Evolutionary conservation across 35 echinoderm and acorn worm genomes (phyloP), one percentile per base, ranked within the genome.

Genomic region (Nesometra sesokonis): DNA sequence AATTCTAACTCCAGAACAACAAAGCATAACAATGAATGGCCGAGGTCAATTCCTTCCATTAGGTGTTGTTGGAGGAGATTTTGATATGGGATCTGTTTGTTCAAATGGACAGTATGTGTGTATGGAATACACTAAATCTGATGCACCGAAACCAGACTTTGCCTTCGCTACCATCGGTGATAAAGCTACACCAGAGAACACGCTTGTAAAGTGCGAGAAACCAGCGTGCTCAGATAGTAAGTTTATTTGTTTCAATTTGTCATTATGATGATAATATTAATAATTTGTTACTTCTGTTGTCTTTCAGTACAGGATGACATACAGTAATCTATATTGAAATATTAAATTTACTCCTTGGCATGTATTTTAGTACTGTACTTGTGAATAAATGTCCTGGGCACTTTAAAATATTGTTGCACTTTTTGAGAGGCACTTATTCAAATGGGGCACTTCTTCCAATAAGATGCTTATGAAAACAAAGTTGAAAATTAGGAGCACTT

Each of bases 1-100:
- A 57, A 77, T 97, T 35, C 84, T 93, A 27, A 84, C 52, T 33
- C 86, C 91, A 32, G 33, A 81, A n/a, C 88, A 90, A 67, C 9
- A 67, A 67, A 19, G 52, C 52, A 67, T 67, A 17, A 67, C 52
- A 67, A 67, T 67, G 52, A 67, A 11, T 19, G 52, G 52, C 21
- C 7, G 52, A 67, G 52, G 52, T 19, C 52, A 67, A 67, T 67
- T 67, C 23, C 52, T 67, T 67, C 52, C 52, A 13, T 27, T 67
- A 19, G 52, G 52, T 27, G 52, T 67, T 67, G 52, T 67, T 67
- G 52, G 52, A 19, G 52, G 52, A 67, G 52, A 67, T 67, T 67
- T 67, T 67, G 52, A 67, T 27, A 67, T 67, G 52, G 52, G 52
- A 67, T 67, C 52, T 67, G 52, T 67, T 67, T 67, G 52, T 67